Percentiles rank a stretch among this genome's conserved stretches.
Conservation (phyloP, 2,888 invertebrate species). For the Cryptops parisi region DNA sequence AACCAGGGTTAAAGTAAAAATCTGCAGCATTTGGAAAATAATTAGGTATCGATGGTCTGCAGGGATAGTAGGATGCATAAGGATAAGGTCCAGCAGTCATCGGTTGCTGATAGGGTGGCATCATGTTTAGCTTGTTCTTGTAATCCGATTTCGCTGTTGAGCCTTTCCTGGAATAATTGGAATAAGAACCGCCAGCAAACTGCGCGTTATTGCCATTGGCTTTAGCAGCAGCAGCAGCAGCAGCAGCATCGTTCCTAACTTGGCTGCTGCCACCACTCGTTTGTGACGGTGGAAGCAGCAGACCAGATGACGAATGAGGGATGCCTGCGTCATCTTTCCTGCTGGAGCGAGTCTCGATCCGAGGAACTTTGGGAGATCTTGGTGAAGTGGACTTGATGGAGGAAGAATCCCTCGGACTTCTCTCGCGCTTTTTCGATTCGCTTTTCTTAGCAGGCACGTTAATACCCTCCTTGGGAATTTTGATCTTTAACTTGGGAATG, state of each 20-base stretch:
- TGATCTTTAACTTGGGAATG: constrained; percentile 10
- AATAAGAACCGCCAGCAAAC: not conserved
- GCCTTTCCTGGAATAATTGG: not conserved
- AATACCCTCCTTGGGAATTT: constrained; percentile 6
- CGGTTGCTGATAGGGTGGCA: constrained; percentile 1
- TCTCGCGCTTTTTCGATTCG: not conserved
- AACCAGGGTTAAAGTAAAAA: not conserved
- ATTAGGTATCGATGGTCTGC: not conserved
- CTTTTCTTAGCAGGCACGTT: too few species aligned
- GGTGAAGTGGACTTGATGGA: too few species aligned
- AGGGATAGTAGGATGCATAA: constrained; percentile 11
- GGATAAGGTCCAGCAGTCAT: constrained; percentile 14
- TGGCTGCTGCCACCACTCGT: not conserved
- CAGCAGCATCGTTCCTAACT: not conserved
- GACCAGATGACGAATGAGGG: not conserved
- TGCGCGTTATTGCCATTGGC: not conserved
- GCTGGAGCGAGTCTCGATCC: constrained; percentile 8
- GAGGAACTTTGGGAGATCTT: constrained; percentile 1
- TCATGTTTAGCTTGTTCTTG: not conserved
- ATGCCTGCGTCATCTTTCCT: not conserved
- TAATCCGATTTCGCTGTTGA: not conserved
- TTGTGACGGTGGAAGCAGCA: not conserved
- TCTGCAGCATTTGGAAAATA: not conserved
- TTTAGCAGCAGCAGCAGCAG: not conserved
- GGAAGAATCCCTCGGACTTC: too few species aligned